A percentile compares a stretch with the other conserved stretches of the same genome.
These are phyloP conservation scores for Lophotriccus pileatus DNA, from an alignment of 2,797 vertebrate genomes.

Conservation along the genomic window DNA sequence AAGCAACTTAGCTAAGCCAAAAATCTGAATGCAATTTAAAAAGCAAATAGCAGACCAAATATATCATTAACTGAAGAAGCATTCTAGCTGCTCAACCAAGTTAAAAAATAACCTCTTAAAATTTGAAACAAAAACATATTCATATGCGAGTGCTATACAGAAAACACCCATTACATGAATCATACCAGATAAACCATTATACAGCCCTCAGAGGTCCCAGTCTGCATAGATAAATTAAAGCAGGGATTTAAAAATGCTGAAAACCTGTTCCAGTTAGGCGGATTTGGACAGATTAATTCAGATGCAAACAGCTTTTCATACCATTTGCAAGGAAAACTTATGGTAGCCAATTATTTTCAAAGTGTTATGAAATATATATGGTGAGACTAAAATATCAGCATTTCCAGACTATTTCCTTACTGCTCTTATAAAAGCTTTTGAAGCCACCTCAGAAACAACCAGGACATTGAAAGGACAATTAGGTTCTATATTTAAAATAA, in stretches of 20 bases:
- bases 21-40: slow-evolving; percentile 40
- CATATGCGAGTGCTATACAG: not conserved
- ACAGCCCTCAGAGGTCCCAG: not conserved
- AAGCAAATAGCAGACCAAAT: slow-evolving; percentile 24
- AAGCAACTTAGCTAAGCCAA: not conserved
- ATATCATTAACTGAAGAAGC: not conserved
- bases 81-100: not conserved
- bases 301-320: not conserved
- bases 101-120: not conserved
- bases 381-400: not conserved
- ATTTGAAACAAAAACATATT: not conserved
- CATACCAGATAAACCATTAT: not conserved
- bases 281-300: not conserved
- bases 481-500: not conserved
- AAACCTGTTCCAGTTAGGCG: not conserved
- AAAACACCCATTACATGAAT: not conserved
- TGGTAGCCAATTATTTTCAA: not conserved
- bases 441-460: not conserved
- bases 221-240: not conserved
- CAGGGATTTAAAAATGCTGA: not conserved
- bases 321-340: not conserved
- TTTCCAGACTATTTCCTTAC: not conserved
- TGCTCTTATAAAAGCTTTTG: not conserved
- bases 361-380: not conserved
- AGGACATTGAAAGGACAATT: not conserved